These are phyloP conservation scores for Ennomos erosarius DNA, from an alignment of 2,888 invertebrate genomes.

Conservation along the genomic window DNA sequence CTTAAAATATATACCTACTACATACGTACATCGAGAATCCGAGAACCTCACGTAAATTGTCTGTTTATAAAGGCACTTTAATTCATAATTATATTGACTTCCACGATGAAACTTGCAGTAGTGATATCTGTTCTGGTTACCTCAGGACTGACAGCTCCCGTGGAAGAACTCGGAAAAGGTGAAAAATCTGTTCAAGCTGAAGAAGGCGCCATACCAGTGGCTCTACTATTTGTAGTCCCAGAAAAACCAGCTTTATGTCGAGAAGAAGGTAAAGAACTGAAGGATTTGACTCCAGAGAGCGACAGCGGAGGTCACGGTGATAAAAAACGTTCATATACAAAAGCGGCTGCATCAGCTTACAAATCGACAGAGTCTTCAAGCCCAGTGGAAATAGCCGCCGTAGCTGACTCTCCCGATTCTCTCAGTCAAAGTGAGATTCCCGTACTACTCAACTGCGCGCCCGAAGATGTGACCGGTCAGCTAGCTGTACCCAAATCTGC, in stretches of 20 bases:
- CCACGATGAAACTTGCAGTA: conserved; percentile 31
- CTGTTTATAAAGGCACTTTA: conserved; percentile 28
- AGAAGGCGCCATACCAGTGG: conserved; percentile 22
- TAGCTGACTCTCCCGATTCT: conserved; percentile 18
- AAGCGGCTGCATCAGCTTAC: background rate
- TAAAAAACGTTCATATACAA: conserved; percentile 9
- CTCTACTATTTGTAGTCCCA: conserved; percentile 25
- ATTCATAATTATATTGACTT: conserved; percentile 12
- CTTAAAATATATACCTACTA: no score
- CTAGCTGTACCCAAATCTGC: conserved; percentile 26
- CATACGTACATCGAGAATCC: background rate
- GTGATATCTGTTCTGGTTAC: conserved; percentile 24
- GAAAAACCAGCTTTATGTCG: conserved; percentile 18
- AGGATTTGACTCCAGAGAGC: conserved; percentile 5
- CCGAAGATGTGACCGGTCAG: conserved; percentile 47
- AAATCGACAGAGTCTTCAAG: background rate
- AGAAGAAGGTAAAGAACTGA: conserved; percentile 15
- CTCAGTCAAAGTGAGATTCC: conserved; percentile 35
- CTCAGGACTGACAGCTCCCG: conserved; percentile 20
- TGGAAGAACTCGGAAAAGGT: conserved; percentile 11
- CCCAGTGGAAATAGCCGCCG: conserved; percentile 2
- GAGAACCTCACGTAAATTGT: conserved; percentile 6
- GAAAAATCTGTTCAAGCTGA: conserved; percentile 13
- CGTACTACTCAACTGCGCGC: conserved; percentile 51
- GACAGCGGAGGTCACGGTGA: conserved; percentile 14